Evolutionary conservation across 2,113 vertebrate genomes (phyloP).

Genomic region (Oreotrochilus melanogaster): DNA sequence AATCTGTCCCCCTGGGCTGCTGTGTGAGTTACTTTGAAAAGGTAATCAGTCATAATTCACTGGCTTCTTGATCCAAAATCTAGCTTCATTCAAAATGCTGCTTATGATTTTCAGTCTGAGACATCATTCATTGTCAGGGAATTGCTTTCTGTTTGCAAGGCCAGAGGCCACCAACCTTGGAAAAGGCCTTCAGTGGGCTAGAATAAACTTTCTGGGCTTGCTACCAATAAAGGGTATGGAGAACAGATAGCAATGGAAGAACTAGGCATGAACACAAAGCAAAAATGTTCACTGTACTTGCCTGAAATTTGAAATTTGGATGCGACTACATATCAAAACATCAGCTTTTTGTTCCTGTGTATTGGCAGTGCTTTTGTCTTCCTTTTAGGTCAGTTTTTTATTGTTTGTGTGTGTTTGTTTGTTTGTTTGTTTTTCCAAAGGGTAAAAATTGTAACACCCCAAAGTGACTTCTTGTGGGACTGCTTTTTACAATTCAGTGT

Average conservation of each 20-base stretch:
- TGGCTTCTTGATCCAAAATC: slow-evolving; percentile 24
- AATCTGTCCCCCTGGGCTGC: neutral
- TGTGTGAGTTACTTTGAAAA: slow-evolving; percentile 16
- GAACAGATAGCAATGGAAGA: neutral
- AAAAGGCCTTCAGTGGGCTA: neutral
- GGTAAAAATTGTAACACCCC: neutral
- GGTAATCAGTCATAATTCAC: slow-evolving; percentile 40
- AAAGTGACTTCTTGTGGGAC: neutral
- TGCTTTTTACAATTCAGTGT: neutral
- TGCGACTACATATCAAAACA: neutral
- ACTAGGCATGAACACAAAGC: accelerated
- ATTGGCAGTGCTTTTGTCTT: neutral
- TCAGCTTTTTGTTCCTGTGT: neutral
- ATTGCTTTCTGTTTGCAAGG: neutral
- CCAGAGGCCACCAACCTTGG: neutral
- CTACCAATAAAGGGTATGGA: neutral
- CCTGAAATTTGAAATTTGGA: neutral
- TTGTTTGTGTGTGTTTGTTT: too few relatives aligned
- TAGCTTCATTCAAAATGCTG: neutral
- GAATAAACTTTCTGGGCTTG: neutral
- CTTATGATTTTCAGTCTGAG: neutral
- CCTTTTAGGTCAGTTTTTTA: too few relatives aligned
- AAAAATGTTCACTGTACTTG: neutral
- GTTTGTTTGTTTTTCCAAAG: neutral
- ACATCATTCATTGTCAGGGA: neutral